Conservation (phyloP, 2,113 vertebrate genomes). For the Callipepla californica region DNA sequence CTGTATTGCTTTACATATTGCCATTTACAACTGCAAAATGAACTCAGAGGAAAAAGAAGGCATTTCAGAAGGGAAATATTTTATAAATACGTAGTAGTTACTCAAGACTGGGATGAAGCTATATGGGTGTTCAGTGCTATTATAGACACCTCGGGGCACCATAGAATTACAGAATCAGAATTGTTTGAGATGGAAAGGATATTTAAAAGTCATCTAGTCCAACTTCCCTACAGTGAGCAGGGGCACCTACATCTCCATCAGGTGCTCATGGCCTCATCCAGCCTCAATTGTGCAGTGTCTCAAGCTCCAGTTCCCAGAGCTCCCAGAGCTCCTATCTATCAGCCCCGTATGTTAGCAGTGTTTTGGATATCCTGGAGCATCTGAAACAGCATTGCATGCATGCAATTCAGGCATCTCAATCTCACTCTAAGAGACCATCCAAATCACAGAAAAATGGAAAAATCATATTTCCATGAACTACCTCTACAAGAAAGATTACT, state of each 20-base stretch:
- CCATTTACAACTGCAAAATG: neutral
- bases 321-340: neutral
- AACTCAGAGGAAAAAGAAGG: constrained; percentile 8
- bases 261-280: too few species aligned
- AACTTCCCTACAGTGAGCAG: too few species aligned
- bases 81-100: neutral
- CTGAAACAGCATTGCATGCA: neutral
- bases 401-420: neutral
- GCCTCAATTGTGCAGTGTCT: neutral
- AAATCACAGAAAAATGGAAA: neutral
- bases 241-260: too few species aligned
- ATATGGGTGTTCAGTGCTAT: neutral
- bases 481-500: neutral
- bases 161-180: too few species aligned
- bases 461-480: neutral
- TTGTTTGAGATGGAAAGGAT: too few species aligned
- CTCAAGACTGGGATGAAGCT: neutral
- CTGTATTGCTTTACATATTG: neutral
- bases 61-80: neutral
- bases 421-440: neutral
- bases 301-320: neutral
- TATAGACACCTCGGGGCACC: neutral
- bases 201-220: too few species aligned
- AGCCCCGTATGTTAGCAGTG: neutral
- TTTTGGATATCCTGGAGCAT: neutral